Base-by-base conservation (phyloP, 2,797 vertebrate species). In the Pteronotus mesoamericanus region DNA sequence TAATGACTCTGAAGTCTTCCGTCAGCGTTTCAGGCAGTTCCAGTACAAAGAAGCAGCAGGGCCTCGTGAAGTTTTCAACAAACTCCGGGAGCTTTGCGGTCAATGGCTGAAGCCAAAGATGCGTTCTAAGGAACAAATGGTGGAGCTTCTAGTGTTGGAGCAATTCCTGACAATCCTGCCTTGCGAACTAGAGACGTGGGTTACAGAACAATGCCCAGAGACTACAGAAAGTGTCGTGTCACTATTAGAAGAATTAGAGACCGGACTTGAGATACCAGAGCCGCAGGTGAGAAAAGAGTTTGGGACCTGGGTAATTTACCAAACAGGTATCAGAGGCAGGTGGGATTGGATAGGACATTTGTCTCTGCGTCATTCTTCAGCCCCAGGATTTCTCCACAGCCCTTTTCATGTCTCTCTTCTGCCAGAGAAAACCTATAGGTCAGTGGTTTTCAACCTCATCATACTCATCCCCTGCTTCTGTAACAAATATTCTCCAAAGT, bases 71-170 rank as follows among this genome's bases (percentile, higher is more conserved):
- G 97, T 96, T 69, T 97, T 97, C 94, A 97, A 97, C 95, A 97
- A 96, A 90, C 96, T 97, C 79, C 95, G 96, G 96, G 97, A 97
- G 85, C 96, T 97, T 61, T 97, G 97, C 90, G 92, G 77, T 88
- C 94, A 97, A 21, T 97, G 96, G 96, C 82, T 97, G 85, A 96
- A 97, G 97, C 97, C 97, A 88, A 91, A 93, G 77, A 94, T 94
- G 77, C 96, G 89, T 53, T 97, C 97, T 59, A 97, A 96, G 82
- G 97, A 97, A 53, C 94, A 97, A 64, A 97, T 97, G 72, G 74
- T 97, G 90, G 97, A 97, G 90, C 92, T 96, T 68, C 90, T 97
- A 12, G 96, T 97, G 34, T 64, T 96, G 82, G 97, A 97, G 77
- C 97, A 97, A 22, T 97, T 94, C 72, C 84, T 97, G 46, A 95